Evolutionary conservation across 2,113 vertebrate species (phyloP), one percentile per base, ranked within the genome.

Genomic region (Malurus alboscapulatus): DNA sequence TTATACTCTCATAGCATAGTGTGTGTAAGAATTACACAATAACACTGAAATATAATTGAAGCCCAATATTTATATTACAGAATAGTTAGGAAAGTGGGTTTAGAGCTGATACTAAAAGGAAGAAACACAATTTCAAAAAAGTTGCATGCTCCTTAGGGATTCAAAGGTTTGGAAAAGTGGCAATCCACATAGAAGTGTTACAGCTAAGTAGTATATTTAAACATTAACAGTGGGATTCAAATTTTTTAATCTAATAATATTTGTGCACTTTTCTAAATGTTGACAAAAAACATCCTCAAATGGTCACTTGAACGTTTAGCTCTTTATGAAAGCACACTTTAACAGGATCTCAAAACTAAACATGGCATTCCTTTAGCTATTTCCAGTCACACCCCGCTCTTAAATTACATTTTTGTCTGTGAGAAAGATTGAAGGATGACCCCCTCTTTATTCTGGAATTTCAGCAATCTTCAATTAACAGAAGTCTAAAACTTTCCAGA

Each of bases 391-490:
- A 77, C 75, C 54, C 54, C 7, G 45, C 22, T 91, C 78, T 80
- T 82, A 89, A 87, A 90, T 92, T 69, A 83, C 38, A 26, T 73
- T 93, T 93, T 83, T 44, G 5, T 71, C 65, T 10, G 7, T 91
- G 55, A 83, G 55, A 86, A 90, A 62, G n/a, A 77, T 80, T 89
- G 30, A 48, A 58, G 75, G 78, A 78, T 90, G 84, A 87, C 54
- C 54, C 74, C 74, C 66, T 42, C 8, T 6, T 76, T 94, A 59
- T 62, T 51, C 47, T 94, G 89, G 93, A 87, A 94, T 96, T 90
- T 86, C 51, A 80, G 10, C 47, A 94, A 91, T 94, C 84, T 63
- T 87, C 67, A 77, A 12, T 74, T 77, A 81, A 76, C 63, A 55
- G 5, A 84, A 77, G 74, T 50, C 74, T 73, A 87, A 94, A 93